Conservation (phyloP, 2,888 invertebrate genomes). For the Epiblema foenella region DNA sequence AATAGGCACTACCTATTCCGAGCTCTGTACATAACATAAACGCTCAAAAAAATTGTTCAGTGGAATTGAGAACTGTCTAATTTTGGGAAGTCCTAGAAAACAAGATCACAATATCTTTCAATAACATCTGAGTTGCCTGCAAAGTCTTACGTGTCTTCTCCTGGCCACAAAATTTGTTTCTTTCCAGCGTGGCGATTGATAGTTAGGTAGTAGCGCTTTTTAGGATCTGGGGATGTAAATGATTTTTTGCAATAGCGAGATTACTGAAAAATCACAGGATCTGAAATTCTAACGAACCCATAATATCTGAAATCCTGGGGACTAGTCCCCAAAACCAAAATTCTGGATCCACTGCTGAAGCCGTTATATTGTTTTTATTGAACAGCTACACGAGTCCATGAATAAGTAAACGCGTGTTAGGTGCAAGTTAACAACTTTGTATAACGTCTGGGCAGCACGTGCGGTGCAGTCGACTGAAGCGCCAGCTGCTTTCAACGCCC, state of each 20-base stretch:
- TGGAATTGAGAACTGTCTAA: too few species aligned
- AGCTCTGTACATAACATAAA: not conserved
- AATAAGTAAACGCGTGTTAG: constrained; percentile 15
- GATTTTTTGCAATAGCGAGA: not conserved
- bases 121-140: too few species aligned
- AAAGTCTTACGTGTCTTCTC: not conserved
- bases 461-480: constrained; percentile 30
- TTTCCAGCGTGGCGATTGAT: not conserved
- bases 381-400: not conserved
- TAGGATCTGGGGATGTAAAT: not conserved
- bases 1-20: too few species aligned
- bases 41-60: not conserved
- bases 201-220: too few species aligned
- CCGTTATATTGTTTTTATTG: not conserved
- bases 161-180: not conserved
- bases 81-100: too few species aligned
- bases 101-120: too few species aligned
- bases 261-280: too few species aligned
- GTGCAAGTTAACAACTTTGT: constrained; percentile 15
- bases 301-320: too few species aligned
- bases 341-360: too few species aligned
- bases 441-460: constrained; percentile 20
- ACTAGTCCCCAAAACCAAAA: too few species aligned
- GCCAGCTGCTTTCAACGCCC: constrained; percentile 38
- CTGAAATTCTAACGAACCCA: not conserved